Evolutionary conservation across 2,888 invertebrate genomes (phyloP).

Genomic region (Julus scandinavius): DNA sequence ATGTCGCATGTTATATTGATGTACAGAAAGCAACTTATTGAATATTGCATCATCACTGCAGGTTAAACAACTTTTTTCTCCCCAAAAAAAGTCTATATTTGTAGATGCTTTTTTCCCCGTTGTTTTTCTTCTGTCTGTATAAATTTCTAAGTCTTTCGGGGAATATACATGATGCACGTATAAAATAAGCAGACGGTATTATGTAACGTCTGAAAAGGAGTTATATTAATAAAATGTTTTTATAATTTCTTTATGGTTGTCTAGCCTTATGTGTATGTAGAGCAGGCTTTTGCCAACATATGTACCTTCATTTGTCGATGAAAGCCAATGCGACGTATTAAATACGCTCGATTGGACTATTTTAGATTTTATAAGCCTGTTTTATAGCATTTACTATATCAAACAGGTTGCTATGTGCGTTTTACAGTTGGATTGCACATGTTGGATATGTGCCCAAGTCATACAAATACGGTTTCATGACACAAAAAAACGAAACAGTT

Average conservation of each 20-base stretch:
- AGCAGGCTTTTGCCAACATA: background rate
- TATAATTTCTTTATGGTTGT: background rate
- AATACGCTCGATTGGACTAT: background rate
- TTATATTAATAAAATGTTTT: background rate
- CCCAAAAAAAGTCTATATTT: background rate
- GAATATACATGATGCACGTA: background rate
- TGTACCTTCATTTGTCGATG: background rate
- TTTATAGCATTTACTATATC: background rate
- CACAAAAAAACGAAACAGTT: too few relatives aligned
- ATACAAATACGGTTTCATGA: too few relatives aligned
- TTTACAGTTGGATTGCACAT: background rate
- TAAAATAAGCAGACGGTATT: background rate
- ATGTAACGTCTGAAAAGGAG: background rate
- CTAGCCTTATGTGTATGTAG: background rate
- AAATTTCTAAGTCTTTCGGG: background rate
- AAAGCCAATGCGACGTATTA: background rate
- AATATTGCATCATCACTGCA: background rate
- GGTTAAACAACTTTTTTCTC: background rate
- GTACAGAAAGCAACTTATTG: background rate
- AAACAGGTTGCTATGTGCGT: background rate
- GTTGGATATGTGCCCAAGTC: background rate
- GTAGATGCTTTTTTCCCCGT: background rate
- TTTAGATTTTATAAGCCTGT: conserved; percentile 5
- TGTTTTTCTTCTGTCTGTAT: background rate
- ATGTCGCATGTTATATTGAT: background rate